Conservation (phyloP, 2,888 invertebrate genomes). For the Steinernema scapterisci region DNA sequence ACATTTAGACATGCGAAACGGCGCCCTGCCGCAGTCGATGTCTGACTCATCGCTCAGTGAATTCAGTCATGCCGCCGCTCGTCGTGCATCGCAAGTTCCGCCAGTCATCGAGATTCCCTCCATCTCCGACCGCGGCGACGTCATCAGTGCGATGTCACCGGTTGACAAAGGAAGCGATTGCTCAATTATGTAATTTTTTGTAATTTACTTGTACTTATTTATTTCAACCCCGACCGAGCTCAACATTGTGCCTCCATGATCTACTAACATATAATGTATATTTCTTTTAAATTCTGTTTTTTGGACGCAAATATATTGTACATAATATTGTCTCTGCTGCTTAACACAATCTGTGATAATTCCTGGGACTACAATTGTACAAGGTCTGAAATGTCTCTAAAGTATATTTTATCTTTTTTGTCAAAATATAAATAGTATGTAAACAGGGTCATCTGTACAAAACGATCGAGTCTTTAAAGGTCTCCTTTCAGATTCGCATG, state of each 20-base stretch:
- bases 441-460: no score
- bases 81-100: background rate
- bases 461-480: constrained; percentile 39
- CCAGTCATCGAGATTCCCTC: background rate
- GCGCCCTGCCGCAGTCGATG: constrained; percentile 35
- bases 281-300: background rate
- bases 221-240: no score
- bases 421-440: background rate
- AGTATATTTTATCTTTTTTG: no score
- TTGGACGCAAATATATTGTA: background rate
- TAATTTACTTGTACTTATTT: no score
- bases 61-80: background rate
- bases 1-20: constrained; percentile 37
- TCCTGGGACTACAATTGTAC: no score
- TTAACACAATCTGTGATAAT: no score
- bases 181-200: constrained; percentile 14
- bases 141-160: constrained; percentile 6
- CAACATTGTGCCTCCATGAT: background rate
- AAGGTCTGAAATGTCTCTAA: no score
- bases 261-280: background rate
- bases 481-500: constrained; percentile 64
- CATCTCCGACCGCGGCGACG: background rate
- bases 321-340: no score
- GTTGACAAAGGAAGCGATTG: constrained; percentile 16
- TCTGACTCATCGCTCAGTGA: background rate